Evolutionary conservation across 64 coral and sea anemone genomes (phyloP).

Genomic region (Montipora cactus): DNA sequence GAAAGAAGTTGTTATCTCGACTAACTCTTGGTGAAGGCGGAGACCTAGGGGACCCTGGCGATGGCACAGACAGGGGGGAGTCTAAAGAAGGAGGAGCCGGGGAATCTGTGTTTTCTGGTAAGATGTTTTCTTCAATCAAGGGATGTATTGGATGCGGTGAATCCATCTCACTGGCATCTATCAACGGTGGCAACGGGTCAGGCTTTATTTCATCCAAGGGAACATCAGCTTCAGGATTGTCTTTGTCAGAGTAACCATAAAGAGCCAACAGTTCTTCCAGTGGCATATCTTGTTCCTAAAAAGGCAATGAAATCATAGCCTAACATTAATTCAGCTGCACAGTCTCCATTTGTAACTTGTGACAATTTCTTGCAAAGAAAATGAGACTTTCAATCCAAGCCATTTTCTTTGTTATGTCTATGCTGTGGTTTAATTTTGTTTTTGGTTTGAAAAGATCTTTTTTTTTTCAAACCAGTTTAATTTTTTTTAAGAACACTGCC

Average conservation of each 20-base stretch:
- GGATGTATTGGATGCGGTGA: conserved; percentile 18
- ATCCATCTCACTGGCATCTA: conserved; percentile 66
- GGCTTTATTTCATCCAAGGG: conserved; percentile 94
- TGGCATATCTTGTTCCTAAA: conserved; percentile 95
- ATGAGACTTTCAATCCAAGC: too few relatives aligned
- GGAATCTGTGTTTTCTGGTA: conserved; percentile 54
- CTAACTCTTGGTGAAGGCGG: conserved; percentile 69
- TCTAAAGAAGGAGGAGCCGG: conserved; percentile 62
- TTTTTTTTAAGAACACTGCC: too few relatives aligned
- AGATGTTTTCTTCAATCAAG: conserved; percentile 9
- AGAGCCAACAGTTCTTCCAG: conserved; percentile 92
- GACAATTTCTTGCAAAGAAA: too few relatives aligned
- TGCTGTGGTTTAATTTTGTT: too few relatives aligned
- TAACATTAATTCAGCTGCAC: too few relatives aligned
- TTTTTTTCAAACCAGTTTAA: too few relatives aligned
- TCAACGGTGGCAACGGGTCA: conserved; percentile 84
- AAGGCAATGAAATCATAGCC: neutral
- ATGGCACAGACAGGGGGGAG: conserved; percentile 66
- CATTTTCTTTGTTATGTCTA: too few relatives aligned
- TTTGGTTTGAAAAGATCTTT: too few relatives aligned
- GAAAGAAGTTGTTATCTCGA: conserved; percentile 81
- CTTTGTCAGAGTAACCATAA: conserved; percentile 78
- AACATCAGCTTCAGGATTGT: conserved; percentile 61
- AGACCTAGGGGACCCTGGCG: conserved; percentile 70
- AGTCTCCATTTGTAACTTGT: too few relatives aligned